phyloP scores from a whole-genome alignment of 1,140 invertebrate species.

The Zelostemma sp. region DNA sequence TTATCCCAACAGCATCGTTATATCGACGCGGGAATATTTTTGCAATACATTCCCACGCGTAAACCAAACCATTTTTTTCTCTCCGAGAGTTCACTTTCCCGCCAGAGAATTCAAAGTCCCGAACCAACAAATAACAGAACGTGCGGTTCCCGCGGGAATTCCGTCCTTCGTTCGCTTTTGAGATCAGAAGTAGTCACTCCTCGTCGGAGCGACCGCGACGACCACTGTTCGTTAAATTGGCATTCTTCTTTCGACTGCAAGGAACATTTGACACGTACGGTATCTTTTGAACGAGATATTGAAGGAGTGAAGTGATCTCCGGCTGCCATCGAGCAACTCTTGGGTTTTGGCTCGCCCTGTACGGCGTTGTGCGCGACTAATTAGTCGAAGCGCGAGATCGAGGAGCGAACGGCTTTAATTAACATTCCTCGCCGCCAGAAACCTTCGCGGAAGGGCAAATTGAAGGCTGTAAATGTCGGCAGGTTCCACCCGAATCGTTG shows the following conservation, averaged over 20 bases:
- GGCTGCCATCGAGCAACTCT: constrained; percentile 53
- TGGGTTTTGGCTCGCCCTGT: constrained; percentile 41
- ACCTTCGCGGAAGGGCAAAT: constrained; percentile 63
- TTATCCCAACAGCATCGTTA: constrained; percentile 48
- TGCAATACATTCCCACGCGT: neutral
- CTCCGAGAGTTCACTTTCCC: no score
- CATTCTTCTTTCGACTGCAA: constrained; percentile 63
- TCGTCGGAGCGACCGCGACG: constrained; percentile 5
- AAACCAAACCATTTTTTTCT: neutral
- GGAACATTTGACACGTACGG: constrained; percentile 54
- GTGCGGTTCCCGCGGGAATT: constrained; percentile 37
- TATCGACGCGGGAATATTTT: constrained; percentile 5
- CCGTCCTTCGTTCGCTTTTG: constrained; percentile 12
- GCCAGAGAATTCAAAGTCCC: no score
- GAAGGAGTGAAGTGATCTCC: constrained; percentile 60
- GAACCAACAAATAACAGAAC: neutral
- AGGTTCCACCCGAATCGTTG: constrained; percentile 37
- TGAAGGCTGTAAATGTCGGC: constrained; percentile 67
- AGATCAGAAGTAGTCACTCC: constrained; percentile 1
- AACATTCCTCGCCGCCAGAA: constrained; percentile 63
- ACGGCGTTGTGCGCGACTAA: constrained; percentile 67
- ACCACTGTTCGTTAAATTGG: constrained; percentile 58
- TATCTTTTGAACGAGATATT: constrained; percentile 56
- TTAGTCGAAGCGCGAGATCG: constrained; percentile 68
- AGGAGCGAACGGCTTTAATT: constrained; percentile 69